Evolutionary conservation across 1,140 invertebrate species (phyloP), one percentile per base, ranked within the genome.

Genomic region (Penaeus indicus): DNA sequence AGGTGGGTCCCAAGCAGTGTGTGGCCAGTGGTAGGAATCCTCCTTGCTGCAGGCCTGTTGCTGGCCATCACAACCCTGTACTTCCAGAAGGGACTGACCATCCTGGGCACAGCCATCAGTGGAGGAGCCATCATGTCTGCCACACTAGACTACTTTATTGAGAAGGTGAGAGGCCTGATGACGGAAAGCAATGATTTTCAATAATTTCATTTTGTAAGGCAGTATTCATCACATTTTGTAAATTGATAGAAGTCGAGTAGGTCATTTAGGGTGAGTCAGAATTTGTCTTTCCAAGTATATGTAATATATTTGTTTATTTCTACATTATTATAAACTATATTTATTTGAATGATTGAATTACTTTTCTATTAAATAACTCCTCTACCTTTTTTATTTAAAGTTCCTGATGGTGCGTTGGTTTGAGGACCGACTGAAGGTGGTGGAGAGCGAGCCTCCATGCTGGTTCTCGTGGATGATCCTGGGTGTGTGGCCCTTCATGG

Each of bases 401-500:
- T 91, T 90, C 80, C 75, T 91, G 81, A 91, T 91, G 94, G 94
- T 96, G 54, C 93, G 94, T 90, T 97, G 96, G 95, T 93, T 96
- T 80, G 94, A 94, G 94, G 94, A 94, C 82, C 92, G 93, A 90
- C 93, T 95, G 54, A 88, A 89, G 72, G 92, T 92, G 11, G 88
- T 90, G 38, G 72, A 89, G 18, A 94, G 94, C 64, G 91, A 93
- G 0, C 93, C 94, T 7, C 94, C 95, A 32, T 96, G 96, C 92
- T 96, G 96, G 94, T 95, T 95, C 92, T 96, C 95, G 62, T 96
- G 96, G 96, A 92, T 96, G 67, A 94, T 96, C 38, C 93, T 97
- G 3, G 95, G 94, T 19, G 94, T 95, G 22, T 97, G 96, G 96
- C 96, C 96, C 3, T 94, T 94, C 42, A 94, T 95, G 90, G 94